Conservation (phyloP, 2,113 vertebrate genomes). For the Peromyscus polionotus region DNA sequence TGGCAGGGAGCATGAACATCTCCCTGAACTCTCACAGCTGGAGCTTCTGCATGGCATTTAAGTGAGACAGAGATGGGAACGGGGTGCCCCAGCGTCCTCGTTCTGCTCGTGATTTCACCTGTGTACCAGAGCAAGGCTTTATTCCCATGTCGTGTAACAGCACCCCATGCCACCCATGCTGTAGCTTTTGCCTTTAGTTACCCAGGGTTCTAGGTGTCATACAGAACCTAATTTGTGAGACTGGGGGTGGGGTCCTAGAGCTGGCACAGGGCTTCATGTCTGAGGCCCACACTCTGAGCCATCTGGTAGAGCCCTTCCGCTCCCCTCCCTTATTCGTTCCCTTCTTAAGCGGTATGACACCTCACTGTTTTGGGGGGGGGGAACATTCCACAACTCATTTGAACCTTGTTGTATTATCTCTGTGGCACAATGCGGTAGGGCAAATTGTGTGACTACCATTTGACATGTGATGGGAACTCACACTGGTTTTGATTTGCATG, state of each 20-base stretch:
- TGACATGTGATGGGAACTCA: not conserved
- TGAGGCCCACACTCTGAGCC: not conserved
- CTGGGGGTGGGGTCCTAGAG: not conserved
- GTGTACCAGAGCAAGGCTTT: not conserved
- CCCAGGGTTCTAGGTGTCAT: not conserved
- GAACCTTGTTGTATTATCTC: not conserved
- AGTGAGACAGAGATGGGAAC: not conserved
- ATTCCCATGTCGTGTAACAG: not conserved
- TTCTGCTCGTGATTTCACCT: too few relatives aligned
- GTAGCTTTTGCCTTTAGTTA: not conserved
- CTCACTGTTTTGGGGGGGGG: too few relatives aligned
- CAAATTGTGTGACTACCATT: not conserved
- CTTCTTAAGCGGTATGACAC: not conserved
- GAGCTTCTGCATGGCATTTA: not conserved
- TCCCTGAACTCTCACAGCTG: not conserved
- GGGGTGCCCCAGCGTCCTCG: not conserved
- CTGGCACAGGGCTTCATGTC: not conserved
- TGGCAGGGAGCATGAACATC: not conserved
- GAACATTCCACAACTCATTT: not conserved
- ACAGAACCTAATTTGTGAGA: not conserved
- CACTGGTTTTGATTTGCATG: not conserved
- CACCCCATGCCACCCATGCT: not conserved
- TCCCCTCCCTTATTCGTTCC: too few relatives aligned
- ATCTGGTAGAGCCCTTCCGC: not conserved
- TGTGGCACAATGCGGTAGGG: not conserved